Base-by-base conservation (phyloP, 2,888 invertebrate genomes). In the Anthrax anthrax region DNA sequence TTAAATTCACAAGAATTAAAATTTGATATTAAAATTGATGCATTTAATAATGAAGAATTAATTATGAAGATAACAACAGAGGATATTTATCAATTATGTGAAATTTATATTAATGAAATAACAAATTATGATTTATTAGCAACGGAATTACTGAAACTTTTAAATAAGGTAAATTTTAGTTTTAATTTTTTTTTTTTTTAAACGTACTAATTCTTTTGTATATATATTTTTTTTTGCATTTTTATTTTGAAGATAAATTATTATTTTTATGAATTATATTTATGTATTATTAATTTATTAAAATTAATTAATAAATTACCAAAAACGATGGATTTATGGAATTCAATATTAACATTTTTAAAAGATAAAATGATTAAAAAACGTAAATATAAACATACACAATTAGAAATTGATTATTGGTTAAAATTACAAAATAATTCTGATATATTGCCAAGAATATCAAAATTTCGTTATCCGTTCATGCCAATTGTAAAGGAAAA, bases 221-320 rank as follows among this genome's bases (percentile, higher is more conserved):
- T n/a, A n/a, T n/a, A n/a, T n/a, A n/a, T n/a, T n/a, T n/a, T n/a
- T n/a, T 19, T 23, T 37, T 19, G 29, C 23, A 37, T 46, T 8
- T 48, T 37, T 42, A 18, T 40, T 34, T 44, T 51, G 23, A 29
- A 66, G 65, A 64, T 67, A 19, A 65, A 69, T 51, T 62, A 62
- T 4, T 69, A 69, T 50, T 69, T 69, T 47, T 69, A 69, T 52
- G 69, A 69, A 49, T 54, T 67, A 32, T 69, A 66, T 53, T 54
- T 69, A 27, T 64, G 62, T 48, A 60, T 68, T 12, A 60, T 69
- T 36, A 63, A 67, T 49, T 61, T 69, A n/a, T 55, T 69, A 0
- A 58, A 57, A 42, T 59, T 58, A 47, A 59, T 64, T 8, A 58
- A 62, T 51, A 56, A 58, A 1, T 55, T 63, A 2, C 63, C 65